Base-by-base conservation (phyloP, 1,140 invertebrate genomes). In the Drosophila ogumai region DNA sequence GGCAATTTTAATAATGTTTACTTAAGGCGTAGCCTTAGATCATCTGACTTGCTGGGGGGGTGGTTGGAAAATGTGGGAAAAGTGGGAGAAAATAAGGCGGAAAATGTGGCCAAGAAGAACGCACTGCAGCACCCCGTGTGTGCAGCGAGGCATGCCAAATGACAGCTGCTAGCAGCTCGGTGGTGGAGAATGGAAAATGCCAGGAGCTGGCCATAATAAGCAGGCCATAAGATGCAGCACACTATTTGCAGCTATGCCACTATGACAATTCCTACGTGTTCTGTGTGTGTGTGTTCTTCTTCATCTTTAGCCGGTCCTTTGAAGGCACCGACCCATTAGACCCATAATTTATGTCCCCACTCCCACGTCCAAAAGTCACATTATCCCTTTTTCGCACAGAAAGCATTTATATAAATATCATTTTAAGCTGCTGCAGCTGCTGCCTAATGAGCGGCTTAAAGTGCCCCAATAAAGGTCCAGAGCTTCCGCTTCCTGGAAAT, bases 1-100 rank as follows among this genome's bases (percentile, higher is more conserved):
- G 81, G 81, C 71, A 90, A 90, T 90, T 90, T 90, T 90, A 90
- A 90, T 90, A 90, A 90, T 90, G 86, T 90, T 90, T 90, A 90
- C 85, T 90, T 75, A 90, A 90, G 81, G 75, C 85, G 64, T 57
- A 80, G 72, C 71, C 75, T 65, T 77, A 73, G 68, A 81, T 59
- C 63, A 36, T 49, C 34, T 57, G 38, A 41, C 40, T 49, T 22
- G 40, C 34, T 13, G 1, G 13, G 3, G 22, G 22, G 13, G 15
- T 0, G 9, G 59, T 38, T 9, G 36, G 6, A 12, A 40, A 31
- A 36, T 79, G 22, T 55, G 43, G 46, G 40, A 38, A 49, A 47
- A 71, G 54, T 34, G 6, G 41, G 6, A 28, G 25, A 50, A 50
- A 50, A 60, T 56, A 46, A 32, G 47, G 46, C 57, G 22, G 32